These are phyloP conservation scores for Muscicapa striata DNA, from an alignment of 2,797 vertebrate genomes.

Conservation along the genomic window DNA sequence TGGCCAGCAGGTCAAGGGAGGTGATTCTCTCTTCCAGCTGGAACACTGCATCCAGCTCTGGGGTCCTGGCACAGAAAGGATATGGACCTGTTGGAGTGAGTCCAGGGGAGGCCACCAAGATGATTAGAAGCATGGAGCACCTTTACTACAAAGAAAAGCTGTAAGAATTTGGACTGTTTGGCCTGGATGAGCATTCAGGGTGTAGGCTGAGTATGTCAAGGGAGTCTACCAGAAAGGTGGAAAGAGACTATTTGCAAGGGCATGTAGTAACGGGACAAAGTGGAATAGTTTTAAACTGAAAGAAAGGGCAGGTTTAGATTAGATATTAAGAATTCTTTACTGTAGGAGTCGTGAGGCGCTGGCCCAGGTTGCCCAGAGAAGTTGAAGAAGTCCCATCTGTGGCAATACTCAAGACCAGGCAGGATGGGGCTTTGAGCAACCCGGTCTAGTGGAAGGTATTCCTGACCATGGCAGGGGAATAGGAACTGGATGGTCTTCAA, in stretches of 20 bases:
- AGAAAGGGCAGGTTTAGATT: neutral
- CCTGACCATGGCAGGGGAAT: neutral
- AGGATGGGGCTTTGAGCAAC: neutral
- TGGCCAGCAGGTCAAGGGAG: neutral
- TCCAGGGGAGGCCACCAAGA: neutral
- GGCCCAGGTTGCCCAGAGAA: neutral
- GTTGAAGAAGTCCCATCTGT: neutral
- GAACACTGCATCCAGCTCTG: neutral
- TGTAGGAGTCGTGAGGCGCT: neutral
- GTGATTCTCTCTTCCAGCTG: neutral
- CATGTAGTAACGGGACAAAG: neutral
- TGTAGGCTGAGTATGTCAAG: accelerated
- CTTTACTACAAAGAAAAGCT: neutral
- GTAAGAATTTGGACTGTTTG: neutral
- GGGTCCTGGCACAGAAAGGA: neutral
- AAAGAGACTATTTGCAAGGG: neutral
- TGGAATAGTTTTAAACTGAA: neutral
- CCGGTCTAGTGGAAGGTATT: neutral
- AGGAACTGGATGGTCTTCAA: neutral
- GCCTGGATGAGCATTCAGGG: neutral
- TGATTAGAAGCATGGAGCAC: neutral
- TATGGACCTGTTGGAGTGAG: neutral
- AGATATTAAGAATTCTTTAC: neutral
- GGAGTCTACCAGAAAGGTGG: neutral
- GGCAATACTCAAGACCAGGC: neutral